These are phyloP conservation scores for Clarias pachynema DNA, from an alignment of 2,797 vertebrate genomes.

Conservation along the genomic window DNA sequence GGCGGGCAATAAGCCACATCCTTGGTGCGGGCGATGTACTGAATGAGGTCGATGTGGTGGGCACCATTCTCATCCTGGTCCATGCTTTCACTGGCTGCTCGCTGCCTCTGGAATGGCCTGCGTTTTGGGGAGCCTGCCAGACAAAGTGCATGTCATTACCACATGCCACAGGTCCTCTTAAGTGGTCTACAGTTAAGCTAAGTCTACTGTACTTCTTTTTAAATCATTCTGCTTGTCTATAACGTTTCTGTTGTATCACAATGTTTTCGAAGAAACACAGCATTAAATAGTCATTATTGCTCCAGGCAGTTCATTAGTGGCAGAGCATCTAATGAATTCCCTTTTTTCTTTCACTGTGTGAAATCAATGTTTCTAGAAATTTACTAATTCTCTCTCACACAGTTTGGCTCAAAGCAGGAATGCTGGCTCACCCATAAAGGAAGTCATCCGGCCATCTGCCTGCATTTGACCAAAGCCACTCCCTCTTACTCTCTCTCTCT, in stretches of 20 bases:
- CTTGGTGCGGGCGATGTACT: constrained; percentile 89
- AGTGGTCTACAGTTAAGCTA: neutral
- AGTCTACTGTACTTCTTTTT: neutral
- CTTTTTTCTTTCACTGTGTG: neutral
- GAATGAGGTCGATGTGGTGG: constrained; percentile 88
- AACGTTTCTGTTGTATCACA: neutral
- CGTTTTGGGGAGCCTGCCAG: constrained; percentile 90
- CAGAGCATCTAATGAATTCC: neutral
- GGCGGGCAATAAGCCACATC: constrained; percentile 76
- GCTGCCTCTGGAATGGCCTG: constrained; percentile 94
- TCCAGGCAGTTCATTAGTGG: neutral
- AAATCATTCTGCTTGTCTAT: neutral
- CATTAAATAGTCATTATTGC: neutral
- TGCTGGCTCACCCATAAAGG: constrained; percentile 62
- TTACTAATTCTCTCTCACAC: neutral
- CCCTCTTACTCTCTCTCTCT: neutral
- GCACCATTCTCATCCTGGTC: constrained; percentile 86
- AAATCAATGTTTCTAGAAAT: neutral
- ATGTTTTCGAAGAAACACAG: neutral
- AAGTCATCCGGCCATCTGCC: constrained; percentile 76
- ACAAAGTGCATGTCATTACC: neutral
- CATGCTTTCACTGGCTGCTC: constrained; percentile 95
- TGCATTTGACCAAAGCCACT: neutral
- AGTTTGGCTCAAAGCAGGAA: constrained; percentile 52
- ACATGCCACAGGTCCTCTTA: neutral